phyloP scores from a whole-genome alignment of 2,888 invertebrate genomes.

The Steinernema scapterisci region DNA sequence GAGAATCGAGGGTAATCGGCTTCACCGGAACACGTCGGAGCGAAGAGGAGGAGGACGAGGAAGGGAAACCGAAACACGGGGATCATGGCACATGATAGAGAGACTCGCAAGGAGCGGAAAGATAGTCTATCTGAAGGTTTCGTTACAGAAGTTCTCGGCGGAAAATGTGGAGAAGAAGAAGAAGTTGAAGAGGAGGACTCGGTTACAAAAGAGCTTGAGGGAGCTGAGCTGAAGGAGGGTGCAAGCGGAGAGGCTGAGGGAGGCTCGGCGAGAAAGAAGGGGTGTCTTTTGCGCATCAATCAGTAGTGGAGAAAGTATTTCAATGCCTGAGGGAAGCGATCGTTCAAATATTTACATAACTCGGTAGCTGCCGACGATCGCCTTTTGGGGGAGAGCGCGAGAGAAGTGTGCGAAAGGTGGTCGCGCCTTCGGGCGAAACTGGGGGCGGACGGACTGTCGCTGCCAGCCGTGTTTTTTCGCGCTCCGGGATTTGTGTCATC shows the following conservation, averaged over 20 bases:
- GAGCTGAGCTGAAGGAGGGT: neutral
- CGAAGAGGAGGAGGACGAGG: slow-evolving; percentile 26
- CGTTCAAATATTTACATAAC: slow-evolving; percentile 26
- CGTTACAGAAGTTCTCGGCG: neutral
- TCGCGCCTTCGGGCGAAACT: neutral
- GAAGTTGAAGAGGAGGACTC: neutral
- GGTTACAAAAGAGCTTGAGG: neutral
- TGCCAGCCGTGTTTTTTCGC: slow-evolving; percentile 14
- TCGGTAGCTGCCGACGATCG: slow-evolving; percentile 26
- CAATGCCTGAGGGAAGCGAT: slow-evolving; percentile 22
- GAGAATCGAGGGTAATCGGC: slow-evolving; percentile 12
- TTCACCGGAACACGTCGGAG: neutral
- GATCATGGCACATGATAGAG: slow-evolving; percentile 10
- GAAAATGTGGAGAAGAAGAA: neutral
- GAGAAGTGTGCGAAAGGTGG: slow-evolving; percentile 20
- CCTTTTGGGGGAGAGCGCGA: slow-evolving; percentile 17
- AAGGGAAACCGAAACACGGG: neutral
- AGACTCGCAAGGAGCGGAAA: neutral
- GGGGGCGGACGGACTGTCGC: neutral
- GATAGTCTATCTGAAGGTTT: neutral
- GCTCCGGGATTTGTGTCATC: slow-evolving; percentile 30
- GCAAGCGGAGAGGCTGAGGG: neutral
- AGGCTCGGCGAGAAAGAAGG: neutral
- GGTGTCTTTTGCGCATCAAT: slow-evolving; percentile 24
- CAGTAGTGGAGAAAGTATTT: slow-evolving; percentile 1